Evolutionary conservation across 1,140 invertebrate species (phyloP), one percentile per base, ranked within the genome.

Genomic region (Sminthurinus signatus): DNA sequence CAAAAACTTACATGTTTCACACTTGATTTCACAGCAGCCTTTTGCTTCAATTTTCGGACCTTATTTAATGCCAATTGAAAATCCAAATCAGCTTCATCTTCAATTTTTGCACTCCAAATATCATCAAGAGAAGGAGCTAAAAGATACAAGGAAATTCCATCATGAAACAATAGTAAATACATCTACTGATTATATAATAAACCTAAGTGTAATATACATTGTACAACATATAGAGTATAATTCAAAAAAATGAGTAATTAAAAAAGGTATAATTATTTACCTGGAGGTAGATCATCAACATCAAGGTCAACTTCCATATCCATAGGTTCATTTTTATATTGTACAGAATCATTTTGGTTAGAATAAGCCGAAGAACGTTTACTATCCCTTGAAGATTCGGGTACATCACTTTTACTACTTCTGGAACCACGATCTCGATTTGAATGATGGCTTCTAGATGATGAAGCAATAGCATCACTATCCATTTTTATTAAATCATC

Each of bases 41-140:
- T 81, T 67, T 85, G 81, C 72, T 88, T 89, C 0, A 89, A 73
- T 68, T 83, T 85, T 72, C 88, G 79, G 58, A 86, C 83, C 81
- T 91, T 87, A 57, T 84, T 84, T 69, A 91, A 74, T 5, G 86
- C 88, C 51, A 84, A 75, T 73, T 89, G 84, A 46, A 93, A 75
- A 72, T 90, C 87, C 48, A 86, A 75, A 65, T 89, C 84, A 46
- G 84, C 86, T 60, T 92, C 86, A 65, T 96, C 89, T 71, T 89
- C 88, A 21, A 86, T 73, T 74, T 82, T 82, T 2, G 86, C 75
- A 55, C 81, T 73, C 76, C 29, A 73, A 54, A 50, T 69, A 21
- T 44, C 73, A 70, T 59, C 56, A 29, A 52, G 15, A 54, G 58
- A 54, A 17, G 59, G 51, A 31, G 27, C 59, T 60, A 23, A 8